Percentiles rank a stretch among this genome's conserved stretches.
phyloP scores from a whole-genome alignment of 2,797 vertebrate species.

The Arremon brunneinucha region DNA sequence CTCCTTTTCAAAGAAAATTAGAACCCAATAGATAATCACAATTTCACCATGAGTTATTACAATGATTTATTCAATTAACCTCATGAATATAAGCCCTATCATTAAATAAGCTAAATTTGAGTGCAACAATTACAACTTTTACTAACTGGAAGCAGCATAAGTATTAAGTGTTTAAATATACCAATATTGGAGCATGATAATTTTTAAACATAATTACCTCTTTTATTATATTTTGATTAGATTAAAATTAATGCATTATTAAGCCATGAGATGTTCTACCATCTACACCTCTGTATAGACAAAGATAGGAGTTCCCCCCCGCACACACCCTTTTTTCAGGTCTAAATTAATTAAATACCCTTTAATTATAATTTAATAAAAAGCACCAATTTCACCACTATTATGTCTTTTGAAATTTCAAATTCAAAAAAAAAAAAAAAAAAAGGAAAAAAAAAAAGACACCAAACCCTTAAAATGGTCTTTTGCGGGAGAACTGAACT shows the following conservation, averaged over 20 bases:
- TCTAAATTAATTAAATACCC: conserved; percentile 97
- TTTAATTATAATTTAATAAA: conserved; percentile 96
- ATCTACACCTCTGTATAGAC: conserved; percentile 89
- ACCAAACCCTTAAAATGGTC: conserved; percentile 75
- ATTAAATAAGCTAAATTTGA: conserved; percentile 76
- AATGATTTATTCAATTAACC: conserved; percentile 79
- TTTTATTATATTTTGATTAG: conserved; percentile 95
- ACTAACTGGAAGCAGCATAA: conserved; percentile 66
- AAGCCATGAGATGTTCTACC: conserved; percentile 89
- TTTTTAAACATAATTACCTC: conserved; percentile 90
- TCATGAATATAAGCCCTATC: conserved; percentile 68
- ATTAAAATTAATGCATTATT: conserved; percentile 94
- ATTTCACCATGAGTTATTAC: conserved; percentile 70
- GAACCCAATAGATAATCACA: conserved; percentile 69
- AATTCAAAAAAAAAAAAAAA: conserved; percentile 60
- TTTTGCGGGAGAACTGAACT: conserved; percentile 92
- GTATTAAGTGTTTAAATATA: conserved; percentile 76
- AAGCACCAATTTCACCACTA: conserved; percentile 86
- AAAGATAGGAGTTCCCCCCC: conserved; percentile 86
- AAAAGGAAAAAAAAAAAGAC: not conserved
- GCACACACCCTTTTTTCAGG: conserved; percentile 77
- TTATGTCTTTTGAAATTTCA: conserved; percentile 83
- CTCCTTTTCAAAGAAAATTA: conserved; percentile 63
- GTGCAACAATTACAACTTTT: conserved; percentile 77
- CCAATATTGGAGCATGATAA: conserved; percentile 77